A percentile compares a stretch with the other conserved stretches of the same genome.
Evolutionary conservation across 2,888 invertebrate species (phyloP).

Genomic region (Nymphalis polychloros): DNA sequence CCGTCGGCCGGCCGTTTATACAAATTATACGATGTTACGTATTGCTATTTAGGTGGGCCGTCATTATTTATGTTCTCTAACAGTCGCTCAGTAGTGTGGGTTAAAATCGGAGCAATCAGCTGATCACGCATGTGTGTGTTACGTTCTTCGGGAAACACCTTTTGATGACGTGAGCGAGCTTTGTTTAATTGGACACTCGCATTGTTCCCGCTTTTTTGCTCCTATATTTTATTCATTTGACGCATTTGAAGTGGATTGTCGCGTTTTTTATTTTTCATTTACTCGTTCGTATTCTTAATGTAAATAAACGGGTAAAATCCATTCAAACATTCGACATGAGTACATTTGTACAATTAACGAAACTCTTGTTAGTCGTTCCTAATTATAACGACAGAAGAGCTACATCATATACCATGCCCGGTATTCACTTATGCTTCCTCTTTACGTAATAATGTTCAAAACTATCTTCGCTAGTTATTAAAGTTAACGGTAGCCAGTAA

Average conservation of each 20-base stretch:
- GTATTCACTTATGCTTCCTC: neutral
- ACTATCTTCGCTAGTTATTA: conserved; percentile 15
- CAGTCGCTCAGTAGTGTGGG: conserved; percentile 77
- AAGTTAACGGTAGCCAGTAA: conserved; percentile 13
- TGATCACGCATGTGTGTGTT: conserved; percentile 71
- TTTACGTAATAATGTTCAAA: conserved; percentile 8
- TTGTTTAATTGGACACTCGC: conserved; percentile 80
- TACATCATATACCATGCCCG: too few relatives aligned
- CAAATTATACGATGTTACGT: conserved; percentile 80
- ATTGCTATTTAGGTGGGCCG: conserved; percentile 80
- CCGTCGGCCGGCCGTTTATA: conserved; percentile 70
- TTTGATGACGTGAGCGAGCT: conserved; percentile 80
- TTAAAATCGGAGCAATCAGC: conserved; percentile 82
- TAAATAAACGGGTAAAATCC: neutral
- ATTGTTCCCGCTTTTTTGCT: conserved; percentile 72
- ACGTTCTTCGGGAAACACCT: conserved; percentile 83
- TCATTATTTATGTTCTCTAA: conserved; percentile 83
- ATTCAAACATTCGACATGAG: neutral
- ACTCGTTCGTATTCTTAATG: conserved; percentile 17
- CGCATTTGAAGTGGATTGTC: conserved; percentile 33
- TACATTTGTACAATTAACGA: neutral
- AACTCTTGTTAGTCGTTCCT: neutral
- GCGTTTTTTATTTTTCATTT: conserved; percentile 20
- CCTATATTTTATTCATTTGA: conserved; percentile 37
- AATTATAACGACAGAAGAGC: neutral